Conservation (phyloP, 2,113 vertebrate species). For the Erinaceus europaeus region DNA sequence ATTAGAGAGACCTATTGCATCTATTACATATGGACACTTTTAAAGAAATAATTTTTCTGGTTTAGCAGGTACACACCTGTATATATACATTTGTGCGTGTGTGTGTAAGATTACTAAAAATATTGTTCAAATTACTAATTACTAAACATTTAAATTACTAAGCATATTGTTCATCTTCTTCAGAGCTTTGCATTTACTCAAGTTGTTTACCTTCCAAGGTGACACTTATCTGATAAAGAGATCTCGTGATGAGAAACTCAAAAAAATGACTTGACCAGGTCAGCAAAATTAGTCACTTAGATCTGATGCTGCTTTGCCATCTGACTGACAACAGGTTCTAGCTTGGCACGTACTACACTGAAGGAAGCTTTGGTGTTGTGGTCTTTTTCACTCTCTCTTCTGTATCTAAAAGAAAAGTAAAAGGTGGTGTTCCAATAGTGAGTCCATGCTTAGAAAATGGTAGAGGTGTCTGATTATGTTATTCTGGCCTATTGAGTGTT, state of each 20-base stretch:
- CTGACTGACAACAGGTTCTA: too few species aligned
- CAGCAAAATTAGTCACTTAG: too few species aligned
- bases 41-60: background rate
- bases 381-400: too few species aligned
- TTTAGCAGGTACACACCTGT: background rate
- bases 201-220: background rate
- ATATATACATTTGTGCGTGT: background rate
- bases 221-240: background rate
- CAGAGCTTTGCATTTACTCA: background rate
- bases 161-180: background rate
- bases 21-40: background rate
- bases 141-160: too few species aligned
- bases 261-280: background rate
- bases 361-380: too few species aligned
- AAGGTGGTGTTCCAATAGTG: background rate
- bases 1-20: background rate
- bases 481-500: too few species aligned
- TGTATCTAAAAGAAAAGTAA: background rate
- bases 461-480: background rate
- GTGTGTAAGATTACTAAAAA: background rate
- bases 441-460: background rate
- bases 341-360: too few species aligned
- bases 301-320: too few species aligned
- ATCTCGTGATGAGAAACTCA: background rate
- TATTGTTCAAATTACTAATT: too few species aligned